These are phyloP conservation scores for Tadarida brasiliensis DNA, from an alignment of 2,797 vertebrate genomes.

Conservation along the genomic window DNA sequence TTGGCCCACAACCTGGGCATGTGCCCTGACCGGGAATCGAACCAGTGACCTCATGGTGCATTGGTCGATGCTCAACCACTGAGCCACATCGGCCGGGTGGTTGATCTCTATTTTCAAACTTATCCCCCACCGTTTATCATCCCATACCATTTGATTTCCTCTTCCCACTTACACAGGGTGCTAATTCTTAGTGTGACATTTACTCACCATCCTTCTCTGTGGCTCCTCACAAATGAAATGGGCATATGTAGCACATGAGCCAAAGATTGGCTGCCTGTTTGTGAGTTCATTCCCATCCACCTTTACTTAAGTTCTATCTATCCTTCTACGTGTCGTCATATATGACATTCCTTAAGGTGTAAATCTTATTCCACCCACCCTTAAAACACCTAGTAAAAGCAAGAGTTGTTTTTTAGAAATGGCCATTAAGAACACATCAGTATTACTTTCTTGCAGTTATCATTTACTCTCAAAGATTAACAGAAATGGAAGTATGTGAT, in stretches of 20 bases:
- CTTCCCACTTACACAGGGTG: not conserved
- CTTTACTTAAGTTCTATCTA: not conserved
- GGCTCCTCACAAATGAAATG: not conserved
- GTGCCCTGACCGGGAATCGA: too few species aligned
- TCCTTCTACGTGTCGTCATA: not conserved
- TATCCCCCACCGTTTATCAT: not conserved
- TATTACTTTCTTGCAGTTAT: not conserved
- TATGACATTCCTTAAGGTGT: not conserved
- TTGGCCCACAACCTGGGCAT: too few species aligned
- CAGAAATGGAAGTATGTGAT: not conserved
- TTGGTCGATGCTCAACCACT: too few species aligned
- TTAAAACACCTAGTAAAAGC: not conserved
- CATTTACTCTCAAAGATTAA: not conserved
- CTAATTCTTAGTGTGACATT: not conserved
- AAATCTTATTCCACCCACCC: not conserved
- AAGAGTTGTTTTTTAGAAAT: not conserved
- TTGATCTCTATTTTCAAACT: not conserved
- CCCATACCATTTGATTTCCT: not conserved
- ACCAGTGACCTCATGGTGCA: too few species aligned
- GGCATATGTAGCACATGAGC: not conserved
- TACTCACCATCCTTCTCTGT: not conserved
- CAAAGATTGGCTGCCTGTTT: not conserved
- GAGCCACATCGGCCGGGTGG: not conserved
- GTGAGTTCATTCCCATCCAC: fast-evolving
- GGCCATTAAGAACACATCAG: not conserved